These are phyloP conservation scores for Echinops telfairi DNA, from an alignment of 2,113 vertebrate genomes.

Conservation along the genomic window DNA sequence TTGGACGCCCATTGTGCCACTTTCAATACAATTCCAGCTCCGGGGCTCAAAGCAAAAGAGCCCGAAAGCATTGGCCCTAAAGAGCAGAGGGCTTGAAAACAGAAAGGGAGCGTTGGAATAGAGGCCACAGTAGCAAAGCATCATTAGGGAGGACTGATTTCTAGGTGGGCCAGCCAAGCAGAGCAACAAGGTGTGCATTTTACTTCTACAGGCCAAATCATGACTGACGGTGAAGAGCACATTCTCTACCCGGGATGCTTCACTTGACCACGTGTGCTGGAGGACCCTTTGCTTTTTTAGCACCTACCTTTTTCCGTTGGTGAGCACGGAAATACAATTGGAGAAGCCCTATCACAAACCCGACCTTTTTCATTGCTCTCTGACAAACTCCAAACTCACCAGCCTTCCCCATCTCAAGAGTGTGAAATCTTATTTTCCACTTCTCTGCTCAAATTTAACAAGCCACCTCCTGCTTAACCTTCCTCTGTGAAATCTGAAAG, in stretches of 20 bases:
- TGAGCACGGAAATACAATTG: slow-evolving; percentile 68
- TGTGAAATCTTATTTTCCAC: slow-evolving; percentile 91
- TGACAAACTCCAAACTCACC: slow-evolving; percentile 81
- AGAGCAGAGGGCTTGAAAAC: background rate
- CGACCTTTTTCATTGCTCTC: slow-evolving; percentile 73
- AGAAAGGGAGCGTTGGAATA: background rate
- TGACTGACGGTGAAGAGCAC: slow-evolving; percentile 36
- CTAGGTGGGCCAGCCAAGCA: slow-evolving; percentile 50
- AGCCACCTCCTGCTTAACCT: slow-evolving; percentile 86
- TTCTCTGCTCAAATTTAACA: slow-evolving; percentile 90
- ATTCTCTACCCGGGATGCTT: slow-evolving; percentile 1
- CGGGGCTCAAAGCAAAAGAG: slow-evolving; percentile 35
- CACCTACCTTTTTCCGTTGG: slow-evolving; percentile 18
- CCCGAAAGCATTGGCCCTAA: background rate
- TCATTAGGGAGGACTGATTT: slow-evolving; percentile 2
- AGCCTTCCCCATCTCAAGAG: slow-evolving; percentile 80
- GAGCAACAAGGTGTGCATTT: slow-evolving; percentile 33
- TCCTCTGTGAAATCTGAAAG: slow-evolving; percentile 86
- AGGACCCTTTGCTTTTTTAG: slow-evolving; percentile 39
- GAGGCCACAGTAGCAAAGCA: slow-evolving; percentile 28
- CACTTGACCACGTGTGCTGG: background rate
- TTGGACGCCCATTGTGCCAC: background rate
- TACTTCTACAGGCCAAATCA: background rate
- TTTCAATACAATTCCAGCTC: background rate
- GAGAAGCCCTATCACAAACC: slow-evolving; percentile 49